Evolutionary conservation across 2,113 vertebrate genomes (phyloP).

Genomic region (Phycodurus eques): DNA sequence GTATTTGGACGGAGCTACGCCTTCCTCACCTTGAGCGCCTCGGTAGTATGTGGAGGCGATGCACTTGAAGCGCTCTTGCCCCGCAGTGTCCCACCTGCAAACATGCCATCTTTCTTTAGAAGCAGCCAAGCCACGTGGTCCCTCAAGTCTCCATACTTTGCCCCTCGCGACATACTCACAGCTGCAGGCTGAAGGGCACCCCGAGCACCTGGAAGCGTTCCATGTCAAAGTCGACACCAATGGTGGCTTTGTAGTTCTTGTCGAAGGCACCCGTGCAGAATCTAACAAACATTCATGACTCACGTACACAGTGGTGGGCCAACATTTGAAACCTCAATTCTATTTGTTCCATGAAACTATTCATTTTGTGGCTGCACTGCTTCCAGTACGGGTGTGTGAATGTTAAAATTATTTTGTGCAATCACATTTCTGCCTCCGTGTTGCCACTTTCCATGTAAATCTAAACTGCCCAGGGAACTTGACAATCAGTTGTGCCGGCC

Average conservation of each 20-base stretch:
- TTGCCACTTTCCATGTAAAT: too few species aligned
- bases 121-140: too few species aligned
- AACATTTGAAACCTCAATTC: background rate
- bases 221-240: slow-evolving; percentile 97
- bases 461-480: too few species aligned
- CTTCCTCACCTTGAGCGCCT: slow-evolving; percentile 86
- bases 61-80: slow-evolving; percentile 95
- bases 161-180: slow-evolving; percentile 76
- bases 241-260: slow-evolving; percentile 95
- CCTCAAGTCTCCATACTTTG: background rate
- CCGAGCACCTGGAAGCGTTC: slow-evolving; percentile 95
- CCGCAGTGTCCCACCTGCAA: slow-evolving; percentile 92
- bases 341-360: too few species aligned
- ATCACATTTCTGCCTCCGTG: too few species aligned
- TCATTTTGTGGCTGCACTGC: too few species aligned
- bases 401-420: too few species aligned
- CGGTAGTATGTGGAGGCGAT: slow-evolving; percentile 97
- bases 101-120: background rate
- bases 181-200: slow-evolving; percentile 90
- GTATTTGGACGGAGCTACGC: too few species aligned
- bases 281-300: slow-evolving; percentile 50
- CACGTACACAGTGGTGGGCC: background rate
- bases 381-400: too few species aligned
- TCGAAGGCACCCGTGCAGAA: slow-evolving; percentile 91
- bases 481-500: too few species aligned